Conservation (phyloP, 2,113 vertebrate species). For the Atlantisia rogersi region DNA sequence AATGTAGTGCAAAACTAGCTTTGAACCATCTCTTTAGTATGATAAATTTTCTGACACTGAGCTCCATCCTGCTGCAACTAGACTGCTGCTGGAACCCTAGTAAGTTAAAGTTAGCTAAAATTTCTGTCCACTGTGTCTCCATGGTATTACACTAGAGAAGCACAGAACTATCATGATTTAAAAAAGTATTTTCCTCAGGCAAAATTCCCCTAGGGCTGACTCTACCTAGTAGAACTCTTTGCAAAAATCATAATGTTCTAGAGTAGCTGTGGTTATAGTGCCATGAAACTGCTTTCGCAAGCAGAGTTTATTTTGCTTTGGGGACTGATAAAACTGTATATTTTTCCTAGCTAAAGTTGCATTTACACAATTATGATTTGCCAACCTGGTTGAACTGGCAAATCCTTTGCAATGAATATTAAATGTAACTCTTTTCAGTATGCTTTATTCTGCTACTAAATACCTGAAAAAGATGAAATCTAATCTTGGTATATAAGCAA, state of each 20-base stretch:
- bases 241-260: background rate
- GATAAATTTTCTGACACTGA: background rate
- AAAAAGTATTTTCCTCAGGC: background rate
- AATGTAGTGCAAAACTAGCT: background rate
- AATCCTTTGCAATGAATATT: background rate
- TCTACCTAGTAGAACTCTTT: background rate
- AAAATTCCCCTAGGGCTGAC: accelerated
- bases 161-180: background rate
- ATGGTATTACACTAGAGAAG: background rate
- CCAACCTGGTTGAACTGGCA: background rate
- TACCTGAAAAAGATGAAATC: background rate
- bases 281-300: background rate
- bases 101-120: background rate
- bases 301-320: background rate
- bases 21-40: background rate
- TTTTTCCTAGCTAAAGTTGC: background rate
- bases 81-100: background rate
- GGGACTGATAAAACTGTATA: background rate
- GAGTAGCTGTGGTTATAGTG: background rate
- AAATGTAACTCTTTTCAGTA: background rate
- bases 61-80: background rate
- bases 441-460: background rate
- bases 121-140: background rate
- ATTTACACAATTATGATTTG: background rate
- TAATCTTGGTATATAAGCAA: background rate